Evolutionary conservation across 2,113 vertebrate species (phyloP).

Genomic region (Sterrhoptilus dennistouni): DNA sequence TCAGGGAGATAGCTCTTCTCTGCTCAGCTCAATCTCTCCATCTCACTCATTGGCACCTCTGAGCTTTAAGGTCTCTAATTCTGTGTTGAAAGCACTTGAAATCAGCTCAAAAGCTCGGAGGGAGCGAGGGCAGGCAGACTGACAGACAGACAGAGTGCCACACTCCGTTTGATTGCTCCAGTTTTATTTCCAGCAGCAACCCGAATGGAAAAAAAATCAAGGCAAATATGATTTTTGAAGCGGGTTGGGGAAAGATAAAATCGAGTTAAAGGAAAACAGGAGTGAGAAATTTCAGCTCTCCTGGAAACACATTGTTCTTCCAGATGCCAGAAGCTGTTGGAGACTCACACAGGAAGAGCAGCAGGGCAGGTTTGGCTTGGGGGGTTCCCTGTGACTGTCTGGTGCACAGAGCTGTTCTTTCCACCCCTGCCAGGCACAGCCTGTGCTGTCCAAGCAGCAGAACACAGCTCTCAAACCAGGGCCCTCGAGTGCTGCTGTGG

Average conservation of each 20-base stretch:
- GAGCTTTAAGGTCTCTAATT: background rate
- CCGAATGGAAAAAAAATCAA: background rate
- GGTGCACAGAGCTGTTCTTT: background rate
- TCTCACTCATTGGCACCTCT: background rate
- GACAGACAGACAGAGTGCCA: background rate
- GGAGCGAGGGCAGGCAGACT: background rate
- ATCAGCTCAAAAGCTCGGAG: background rate
- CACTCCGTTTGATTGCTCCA: background rate
- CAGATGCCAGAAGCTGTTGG: background rate
- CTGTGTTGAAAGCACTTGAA: background rate
- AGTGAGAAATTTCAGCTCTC: background rate
- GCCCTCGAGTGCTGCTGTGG: background rate
- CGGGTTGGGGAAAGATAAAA: background rate
- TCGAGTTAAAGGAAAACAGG: background rate
- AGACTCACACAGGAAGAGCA: rapidly evolving
- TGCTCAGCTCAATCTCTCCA: background rate
- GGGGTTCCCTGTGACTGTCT: background rate
- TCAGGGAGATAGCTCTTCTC: background rate
- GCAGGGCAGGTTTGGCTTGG: background rate
- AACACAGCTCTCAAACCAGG: background rate
- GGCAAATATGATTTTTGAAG: background rate
- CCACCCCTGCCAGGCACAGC: background rate
- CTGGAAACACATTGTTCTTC: background rate
- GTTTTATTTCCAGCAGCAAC: background rate
- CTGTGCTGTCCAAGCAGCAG: background rate